These are phyloP conservation scores for Drosophila fungiperda DNA, from an alignment of 2,888 invertebrate species.

Conservation along the genomic window DNA sequence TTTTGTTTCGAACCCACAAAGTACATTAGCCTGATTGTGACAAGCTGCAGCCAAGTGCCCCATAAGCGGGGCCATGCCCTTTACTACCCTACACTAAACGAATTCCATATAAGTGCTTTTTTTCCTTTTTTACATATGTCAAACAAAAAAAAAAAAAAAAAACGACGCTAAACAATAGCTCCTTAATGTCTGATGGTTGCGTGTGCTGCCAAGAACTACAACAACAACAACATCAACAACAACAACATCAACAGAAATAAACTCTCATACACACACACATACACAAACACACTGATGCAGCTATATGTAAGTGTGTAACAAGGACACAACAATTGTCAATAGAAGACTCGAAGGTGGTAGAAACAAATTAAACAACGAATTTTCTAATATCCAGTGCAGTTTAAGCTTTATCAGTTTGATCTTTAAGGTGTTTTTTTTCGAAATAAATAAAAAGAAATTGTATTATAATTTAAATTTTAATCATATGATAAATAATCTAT, in stretches of 20 bases:
- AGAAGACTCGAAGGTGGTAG: constrained; percentile 6
- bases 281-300: neutral
- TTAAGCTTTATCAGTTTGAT: neutral
- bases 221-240: constrained; percentile 21
- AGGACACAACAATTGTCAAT: constrained; percentile 4
- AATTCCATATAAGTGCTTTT: constrained; percentile 10
- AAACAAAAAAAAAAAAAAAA: constrained; percentile 47
- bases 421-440: neutral
- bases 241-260: neutral
- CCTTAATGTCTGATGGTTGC: constrained; percentile 47
- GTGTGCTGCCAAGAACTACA: constrained; percentile 33
- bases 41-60: constrained; percentile 65
- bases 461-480: neutral
- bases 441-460: neutral
- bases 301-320: constrained; percentile 4
- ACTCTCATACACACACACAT: constrained; percentile 10
- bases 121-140: constrained; percentile 51
- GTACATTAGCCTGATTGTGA: constrained; percentile 74
- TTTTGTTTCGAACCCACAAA: constrained; percentile 39
- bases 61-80: constrained; percentile 16
- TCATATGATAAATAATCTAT: neutral
- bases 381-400: neutral
- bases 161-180: constrained; percentile 55
- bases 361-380: constrained; percentile 8
- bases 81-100: neutral